Evolutionary conservation across 2,797 vertebrate species (phyloP), one percentile per base, ranked within the genome.

Genomic region (Brotula barbata): DNA sequence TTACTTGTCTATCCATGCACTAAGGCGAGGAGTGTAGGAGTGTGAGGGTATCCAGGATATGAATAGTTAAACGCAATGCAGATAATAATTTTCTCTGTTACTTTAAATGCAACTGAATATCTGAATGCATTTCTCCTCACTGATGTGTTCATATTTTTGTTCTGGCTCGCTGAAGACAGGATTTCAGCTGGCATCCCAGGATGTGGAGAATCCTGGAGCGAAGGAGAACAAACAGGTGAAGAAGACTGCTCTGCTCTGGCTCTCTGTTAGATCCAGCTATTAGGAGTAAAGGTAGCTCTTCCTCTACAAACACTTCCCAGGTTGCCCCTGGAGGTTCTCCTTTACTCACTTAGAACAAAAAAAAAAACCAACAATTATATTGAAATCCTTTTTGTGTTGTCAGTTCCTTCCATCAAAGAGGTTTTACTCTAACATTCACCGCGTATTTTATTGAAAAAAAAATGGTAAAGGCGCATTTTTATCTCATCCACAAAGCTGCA

Each of bases 261-360:
- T 51, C 9, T 36, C 19, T 44, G 20, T 61, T 40, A 37, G 21
- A 52, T 68, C 40, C 36, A 36, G 34, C 41, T 62, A 34, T 57
- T 46, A 21, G 28, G 28, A 37, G 47, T 62, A 36, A 53, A 58
- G 50, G 39, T 58, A 33, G 44, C 33, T 59, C 41, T 55, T 59
- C 33, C 55, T 41, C 48, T 39, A 41, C 19, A 53, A 47, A 64
- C 46, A 21, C 45, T 28, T 56, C 14, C 14, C 21, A 17, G 31
- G 64, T 58, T 43, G 14, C 46, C 55, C 51, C 15, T 2, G 11
- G 51, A 47, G 51, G 33, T 55, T 55, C 41, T 33, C 34, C 46
- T 51, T 43, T 61, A 40, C 58, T 37, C 49, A 37, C 22, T 43
- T 40, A 43, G 6, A 54, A 39, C 54, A 20, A n/a, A n/a, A n/a